phyloP scores from a whole-genome alignment of 2,888 invertebrate genomes.

The Osmoderma eremita region DNA sequence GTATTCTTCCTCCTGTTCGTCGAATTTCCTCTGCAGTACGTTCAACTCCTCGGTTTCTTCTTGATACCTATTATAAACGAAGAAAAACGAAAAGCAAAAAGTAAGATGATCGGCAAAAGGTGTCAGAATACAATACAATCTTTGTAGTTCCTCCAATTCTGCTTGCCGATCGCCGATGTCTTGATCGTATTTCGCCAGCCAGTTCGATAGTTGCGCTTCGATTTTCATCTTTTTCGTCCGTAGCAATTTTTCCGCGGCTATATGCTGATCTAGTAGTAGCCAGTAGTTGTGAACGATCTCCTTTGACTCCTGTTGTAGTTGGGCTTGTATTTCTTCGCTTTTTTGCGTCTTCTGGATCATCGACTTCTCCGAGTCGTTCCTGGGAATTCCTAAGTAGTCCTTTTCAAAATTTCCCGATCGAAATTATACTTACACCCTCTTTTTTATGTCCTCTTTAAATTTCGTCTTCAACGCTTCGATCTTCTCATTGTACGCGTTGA shows the following conservation, averaged over 20 bases:
- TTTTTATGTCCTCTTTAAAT: conserved; percentile 50
- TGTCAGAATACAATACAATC: conserved; percentile 51
- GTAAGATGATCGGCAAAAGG: neutral
- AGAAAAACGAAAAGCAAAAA: conserved; percentile 4
- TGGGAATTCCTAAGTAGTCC: conserved; percentile 18
- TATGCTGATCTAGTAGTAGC: conserved; percentile 62
- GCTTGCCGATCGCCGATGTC: conserved; percentile 70
- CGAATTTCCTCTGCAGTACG: conserved; percentile 64
- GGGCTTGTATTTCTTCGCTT: conserved; percentile 64
- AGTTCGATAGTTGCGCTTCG: conserved; percentile 68
- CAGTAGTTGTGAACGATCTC: conserved; percentile 64
- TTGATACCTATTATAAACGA: conserved; percentile 63
- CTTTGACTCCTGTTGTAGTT: conserved; percentile 66
- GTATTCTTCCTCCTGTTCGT: conserved; percentile 68
- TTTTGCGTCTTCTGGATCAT: conserved; percentile 67
- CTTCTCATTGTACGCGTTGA: conserved; percentile 57
- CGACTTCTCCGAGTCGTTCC: conserved; percentile 56
- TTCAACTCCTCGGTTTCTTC: conserved; percentile 64
- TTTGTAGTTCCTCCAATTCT: conserved; percentile 66
- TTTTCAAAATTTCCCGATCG: neutral
- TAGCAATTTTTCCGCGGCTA: conserved; percentile 67
- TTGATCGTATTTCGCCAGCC: conserved; percentile 70
- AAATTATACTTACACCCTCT: conserved; percentile 40
- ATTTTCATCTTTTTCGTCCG: conserved; percentile 68
- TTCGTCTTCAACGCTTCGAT: conserved; percentile 53